Conservation (phyloP, 2,888 invertebrate species). For the Flexamia atlantica region DNA sequence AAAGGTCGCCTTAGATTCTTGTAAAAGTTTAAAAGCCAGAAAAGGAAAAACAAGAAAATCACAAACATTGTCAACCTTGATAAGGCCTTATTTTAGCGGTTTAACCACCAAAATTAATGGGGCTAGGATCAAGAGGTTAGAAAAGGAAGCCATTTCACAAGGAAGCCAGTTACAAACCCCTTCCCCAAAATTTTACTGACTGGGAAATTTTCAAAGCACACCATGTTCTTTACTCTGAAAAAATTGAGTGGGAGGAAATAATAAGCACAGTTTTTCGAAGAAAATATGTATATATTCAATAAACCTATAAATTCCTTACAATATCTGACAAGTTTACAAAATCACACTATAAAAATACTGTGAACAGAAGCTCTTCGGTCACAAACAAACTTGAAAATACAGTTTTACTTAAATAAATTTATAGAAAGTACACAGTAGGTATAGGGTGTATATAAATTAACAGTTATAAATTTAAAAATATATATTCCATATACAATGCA, state of each 20-base stretch:
- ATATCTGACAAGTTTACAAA: slow-evolving; percentile 52
- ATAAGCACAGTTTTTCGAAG: neutral
- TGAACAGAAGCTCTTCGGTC: slow-evolving; percentile 28
- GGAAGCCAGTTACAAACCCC: too few relatives aligned
- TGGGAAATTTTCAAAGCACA: too few relatives aligned
- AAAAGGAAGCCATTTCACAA: too few relatives aligned
- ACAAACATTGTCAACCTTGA: too few relatives aligned
- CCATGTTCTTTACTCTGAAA: too few relatives aligned
- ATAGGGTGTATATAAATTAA: slow-evolving; percentile 5
- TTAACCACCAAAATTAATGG: too few relatives aligned
- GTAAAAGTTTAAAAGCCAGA: too few relatives aligned
- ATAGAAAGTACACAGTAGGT: slow-evolving; percentile 25
- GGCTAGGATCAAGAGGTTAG: too few relatives aligned
- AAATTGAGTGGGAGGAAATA: neutral
- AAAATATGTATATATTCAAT: slow-evolving; percentile 48
- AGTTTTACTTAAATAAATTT: neutral
- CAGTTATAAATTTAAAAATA: slow-evolving; percentile 39
- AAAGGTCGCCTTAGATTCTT: too few relatives aligned
- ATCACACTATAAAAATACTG: slow-evolving; percentile 49
- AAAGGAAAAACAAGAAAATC: too few relatives aligned
- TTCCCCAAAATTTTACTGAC: too few relatives aligned
- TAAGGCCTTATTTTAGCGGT: too few relatives aligned
- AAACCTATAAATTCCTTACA: slow-evolving; percentile 48
- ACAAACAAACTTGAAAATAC: slow-evolving; percentile 2
- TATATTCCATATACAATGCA: neutral